Conservation (phyloP, 2,113 vertebrate species). For the Sarotherodon lohbergeri region DNA sequence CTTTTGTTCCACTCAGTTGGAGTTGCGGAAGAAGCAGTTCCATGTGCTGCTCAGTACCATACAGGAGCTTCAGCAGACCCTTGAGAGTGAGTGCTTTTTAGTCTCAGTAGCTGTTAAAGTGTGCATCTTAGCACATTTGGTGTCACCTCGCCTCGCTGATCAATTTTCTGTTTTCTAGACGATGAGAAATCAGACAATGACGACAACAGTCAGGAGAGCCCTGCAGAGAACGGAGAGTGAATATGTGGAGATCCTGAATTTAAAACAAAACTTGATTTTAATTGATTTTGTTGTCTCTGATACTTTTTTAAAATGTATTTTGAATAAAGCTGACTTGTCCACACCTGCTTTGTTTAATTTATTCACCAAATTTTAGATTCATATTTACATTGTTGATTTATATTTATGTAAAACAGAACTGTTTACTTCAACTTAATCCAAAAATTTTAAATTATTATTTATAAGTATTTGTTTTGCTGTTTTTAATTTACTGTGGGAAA, state of each 20-base stretch:
- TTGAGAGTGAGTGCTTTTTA: conserved; percentile 85
- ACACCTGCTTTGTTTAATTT: background rate
- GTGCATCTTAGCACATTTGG: background rate
- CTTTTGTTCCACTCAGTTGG: conserved; percentile 74
- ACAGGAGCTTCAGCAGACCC: conserved; percentile 95
- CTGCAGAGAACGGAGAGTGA: conserved; percentile 78
- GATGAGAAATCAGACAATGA: conserved; percentile 93
- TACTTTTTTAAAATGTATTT: conserved; percentile 44
- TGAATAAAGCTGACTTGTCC: conserved; percentile 50
- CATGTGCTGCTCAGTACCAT: conserved; percentile 97
- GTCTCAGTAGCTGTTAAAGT: background rate
- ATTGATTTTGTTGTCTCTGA: background rate
- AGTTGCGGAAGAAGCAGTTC: conserved; percentile 96
- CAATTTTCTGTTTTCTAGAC: conserved; percentile 68
- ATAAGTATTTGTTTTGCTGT: background rate
- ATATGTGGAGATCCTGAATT: background rate
- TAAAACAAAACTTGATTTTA: background rate
- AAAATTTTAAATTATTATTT: too few species aligned
- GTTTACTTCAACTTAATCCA: background rate
- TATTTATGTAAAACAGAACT: background rate
- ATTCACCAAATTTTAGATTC: background rate
- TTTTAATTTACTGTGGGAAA: background rate
- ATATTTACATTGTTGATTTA: background rate
- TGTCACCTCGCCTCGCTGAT: background rate
- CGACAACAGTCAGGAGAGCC: conserved; percentile 79